Conservation (phyloP, 1,140 invertebrate genomes). For the Microplitis demolitor region DNA sequence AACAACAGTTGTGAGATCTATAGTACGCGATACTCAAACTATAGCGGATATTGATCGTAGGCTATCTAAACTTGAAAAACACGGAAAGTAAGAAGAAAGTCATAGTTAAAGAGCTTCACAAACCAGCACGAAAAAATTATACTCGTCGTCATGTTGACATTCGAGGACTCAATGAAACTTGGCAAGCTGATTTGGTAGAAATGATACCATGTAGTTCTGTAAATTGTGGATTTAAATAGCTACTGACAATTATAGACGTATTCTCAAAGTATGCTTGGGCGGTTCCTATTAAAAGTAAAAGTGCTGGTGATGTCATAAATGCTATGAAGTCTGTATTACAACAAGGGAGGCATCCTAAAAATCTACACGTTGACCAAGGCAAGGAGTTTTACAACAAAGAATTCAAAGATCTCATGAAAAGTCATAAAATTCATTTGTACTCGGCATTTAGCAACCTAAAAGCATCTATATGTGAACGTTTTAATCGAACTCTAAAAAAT, state of each 20-base stretch:
- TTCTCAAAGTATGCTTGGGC: conserved; percentile 23
- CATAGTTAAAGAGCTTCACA: background rate
- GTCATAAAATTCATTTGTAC: background rate
- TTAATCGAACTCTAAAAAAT: conserved; percentile 54
- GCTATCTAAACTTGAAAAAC: background rate
- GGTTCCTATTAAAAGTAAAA: conserved; percentile 36
- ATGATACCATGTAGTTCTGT: background rate
- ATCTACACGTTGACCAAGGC: background rate
- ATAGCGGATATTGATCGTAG: background rate
- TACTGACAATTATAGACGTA: conserved; percentile 14
- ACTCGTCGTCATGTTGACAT: too few species aligned
- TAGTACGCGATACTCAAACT: background rate
- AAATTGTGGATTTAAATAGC: conserved; percentile 4
- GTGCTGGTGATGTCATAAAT: background rate
- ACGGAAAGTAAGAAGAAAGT: background rate
- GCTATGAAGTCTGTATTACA: background rate
- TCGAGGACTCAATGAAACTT: too few species aligned
- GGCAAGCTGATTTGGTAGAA: too few species aligned
- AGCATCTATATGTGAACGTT: conserved; percentile 53
- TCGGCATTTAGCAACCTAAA: conserved; percentile 43
- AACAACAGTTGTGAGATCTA: background rate
- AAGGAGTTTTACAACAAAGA: background rate
- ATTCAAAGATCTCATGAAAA: too few species aligned
- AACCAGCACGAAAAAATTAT: too few species aligned
- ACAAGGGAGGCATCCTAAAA: background rate